A percentile compares a stretch with the other conserved stretches of the same genome.
Evolutionary conservation across 2,797 vertebrate genomes (phyloP).

Genomic region (Rhabdophis nuchalis): DNA sequence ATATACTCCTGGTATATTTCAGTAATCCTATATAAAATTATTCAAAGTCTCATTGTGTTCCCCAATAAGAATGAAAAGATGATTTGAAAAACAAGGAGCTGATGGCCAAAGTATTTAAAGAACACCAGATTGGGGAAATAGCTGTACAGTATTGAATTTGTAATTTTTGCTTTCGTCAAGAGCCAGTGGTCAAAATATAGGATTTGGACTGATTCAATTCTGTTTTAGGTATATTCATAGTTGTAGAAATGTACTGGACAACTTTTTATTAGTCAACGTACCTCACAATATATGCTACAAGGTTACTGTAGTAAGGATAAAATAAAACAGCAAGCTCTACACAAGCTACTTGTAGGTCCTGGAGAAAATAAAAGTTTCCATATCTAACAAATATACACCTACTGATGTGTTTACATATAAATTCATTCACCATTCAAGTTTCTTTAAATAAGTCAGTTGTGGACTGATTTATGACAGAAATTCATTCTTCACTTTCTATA

Average conservation of each 20-base stretch:
- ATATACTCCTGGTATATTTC: not conserved
- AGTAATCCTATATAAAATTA: not conserved
- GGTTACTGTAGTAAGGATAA: not conserved
- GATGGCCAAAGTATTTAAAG: not conserved
- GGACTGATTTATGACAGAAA: not conserved
- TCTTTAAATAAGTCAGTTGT: not conserved
- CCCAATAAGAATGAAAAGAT: not conserved
- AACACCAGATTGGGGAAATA: not conserved
- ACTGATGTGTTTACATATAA: fast-evolving
- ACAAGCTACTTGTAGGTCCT: not conserved
- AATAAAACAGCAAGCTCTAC: not conserved
- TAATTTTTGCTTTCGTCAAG: not conserved
- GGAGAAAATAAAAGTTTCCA: not conserved
- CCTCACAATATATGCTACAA: not conserved
- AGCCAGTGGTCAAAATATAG: not conserved
- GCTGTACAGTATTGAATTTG: not conserved
- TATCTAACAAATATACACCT: not conserved
- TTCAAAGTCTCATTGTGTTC: not conserved
- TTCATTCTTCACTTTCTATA: not conserved
- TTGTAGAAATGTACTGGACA: not conserved
- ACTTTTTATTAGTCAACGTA: not conserved
- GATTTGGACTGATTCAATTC: not conserved
- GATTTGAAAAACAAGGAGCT: not conserved
- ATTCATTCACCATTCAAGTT: slow-evolving; percentile 1
- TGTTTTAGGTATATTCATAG: not conserved